These are phyloP conservation scores for Carapus acus DNA, from an alignment of 2,797 vertebrate species.

Conservation along the genomic window DNA sequence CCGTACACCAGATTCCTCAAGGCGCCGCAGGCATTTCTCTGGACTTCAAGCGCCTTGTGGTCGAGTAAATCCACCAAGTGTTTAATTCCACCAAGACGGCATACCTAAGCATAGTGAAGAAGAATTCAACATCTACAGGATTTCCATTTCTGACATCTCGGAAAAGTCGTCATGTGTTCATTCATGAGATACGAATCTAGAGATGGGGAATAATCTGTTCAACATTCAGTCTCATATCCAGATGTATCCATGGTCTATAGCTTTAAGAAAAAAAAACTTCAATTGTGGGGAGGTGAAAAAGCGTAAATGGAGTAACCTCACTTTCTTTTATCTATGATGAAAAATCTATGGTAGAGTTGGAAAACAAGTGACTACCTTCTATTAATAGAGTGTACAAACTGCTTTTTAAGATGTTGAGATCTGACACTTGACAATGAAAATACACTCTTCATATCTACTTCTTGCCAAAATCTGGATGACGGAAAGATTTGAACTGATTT, in stretches of 20 bases:
- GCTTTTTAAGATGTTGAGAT: constrained; percentile 26
- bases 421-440: constrained; percentile 22
- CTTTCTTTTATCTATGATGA: constrained; percentile 22
- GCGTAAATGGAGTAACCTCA: constrained; percentile 18
- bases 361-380: constrained; percentile 1
- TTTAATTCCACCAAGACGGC: constrained; percentile 89
- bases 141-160: neutral
- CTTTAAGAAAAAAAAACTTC: constrained; percentile 1
- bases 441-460: constrained; percentile 17
- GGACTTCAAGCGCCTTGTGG: constrained; percentile 91
- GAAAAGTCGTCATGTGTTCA: constrained; percentile 31
- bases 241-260: constrained; percentile 34
- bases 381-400: constrained; percentile 13
- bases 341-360: neutral
- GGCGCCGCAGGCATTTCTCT: constrained; percentile 91
- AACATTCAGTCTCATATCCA: constrained; percentile 25
- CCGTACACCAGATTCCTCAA: constrained; percentile 95
- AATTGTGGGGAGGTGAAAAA: constrained; percentile 12
- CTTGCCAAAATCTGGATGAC: too few species aligned
- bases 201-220: constrained; percentile 28
- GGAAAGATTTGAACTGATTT: constrained; percentile 7
- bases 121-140: too few species aligned
- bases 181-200: constrained; percentile 32
- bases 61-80: constrained; percentile 94
- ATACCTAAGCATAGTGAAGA: constrained; percentile 73